These are phyloP conservation scores for Ceyx erithaca DNA, from an alignment of 2,797 vertebrate genomes.

Conservation along the genomic window DNA sequence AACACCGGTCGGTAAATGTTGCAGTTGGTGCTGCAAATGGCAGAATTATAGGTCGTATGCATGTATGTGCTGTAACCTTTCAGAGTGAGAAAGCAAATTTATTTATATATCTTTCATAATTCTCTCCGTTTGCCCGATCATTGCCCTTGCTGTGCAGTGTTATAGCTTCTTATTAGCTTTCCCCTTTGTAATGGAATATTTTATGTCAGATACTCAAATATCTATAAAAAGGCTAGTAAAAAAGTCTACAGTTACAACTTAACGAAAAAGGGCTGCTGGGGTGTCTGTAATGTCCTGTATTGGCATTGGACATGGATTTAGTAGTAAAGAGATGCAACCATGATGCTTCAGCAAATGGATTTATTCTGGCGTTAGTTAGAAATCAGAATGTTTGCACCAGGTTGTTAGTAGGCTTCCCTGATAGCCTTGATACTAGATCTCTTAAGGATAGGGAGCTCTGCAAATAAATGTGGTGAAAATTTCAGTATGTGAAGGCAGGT, in stretches of 20 bases:
- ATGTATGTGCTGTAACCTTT: constrained; percentile 47
- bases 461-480: not conserved
- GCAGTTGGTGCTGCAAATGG: constrained; percentile 34
- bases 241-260: constrained; percentile 40
- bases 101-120: constrained; percentile 55
- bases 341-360: not conserved
- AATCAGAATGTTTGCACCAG: not conserved
- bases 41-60: constrained; percentile 7
- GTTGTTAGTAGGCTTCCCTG: not conserved
- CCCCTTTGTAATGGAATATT: constrained; percentile 62
- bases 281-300: not conserved
- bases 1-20: constrained; percentile 27
- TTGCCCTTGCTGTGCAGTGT: constrained; percentile 51
- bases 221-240: constrained; percentile 57
- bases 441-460: not conserved
- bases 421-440: not conserved
- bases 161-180: constrained; percentile 63
- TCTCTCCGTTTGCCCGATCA: constrained; percentile 12
- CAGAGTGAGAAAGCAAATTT: constrained; percentile 48
- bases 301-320: not conserved
- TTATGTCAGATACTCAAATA: constrained; percentile 61
- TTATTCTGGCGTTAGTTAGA: not conserved
- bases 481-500: not conserved
- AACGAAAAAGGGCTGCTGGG: not conserved
- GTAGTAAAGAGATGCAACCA: not conserved